phyloP scores from a whole-genome alignment of 1,140 invertebrate species.

The Drosophila watanabei region DNA sequence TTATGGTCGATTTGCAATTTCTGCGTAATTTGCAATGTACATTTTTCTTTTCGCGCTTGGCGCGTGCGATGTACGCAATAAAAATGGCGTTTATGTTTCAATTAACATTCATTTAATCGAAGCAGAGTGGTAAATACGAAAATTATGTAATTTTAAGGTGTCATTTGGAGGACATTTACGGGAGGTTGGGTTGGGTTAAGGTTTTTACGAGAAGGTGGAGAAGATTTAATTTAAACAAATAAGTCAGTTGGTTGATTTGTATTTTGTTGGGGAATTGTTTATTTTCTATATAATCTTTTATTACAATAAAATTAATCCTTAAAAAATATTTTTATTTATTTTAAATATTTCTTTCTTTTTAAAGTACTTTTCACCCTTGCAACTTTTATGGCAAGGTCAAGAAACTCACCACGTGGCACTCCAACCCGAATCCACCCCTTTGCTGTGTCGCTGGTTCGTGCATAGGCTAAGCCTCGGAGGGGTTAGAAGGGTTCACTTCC shows the following conservation, averaged over 20 bases:
- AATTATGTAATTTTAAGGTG: constrained; percentile 54
- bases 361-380: neutral
- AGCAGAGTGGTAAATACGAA: neutral
- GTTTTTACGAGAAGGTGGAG: neutral
- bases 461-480: constrained; percentile 48
- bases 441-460: constrained; percentile 43
- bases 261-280: neutral
- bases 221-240: neutral
- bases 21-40: constrained; percentile 63
- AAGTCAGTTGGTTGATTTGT: neutral
- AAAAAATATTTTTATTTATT: no score
- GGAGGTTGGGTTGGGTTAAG: neutral
- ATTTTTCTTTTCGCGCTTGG: constrained; percentile 53
- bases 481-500: constrained; percentile 75
- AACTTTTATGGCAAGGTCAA: constrained; percentile 47
- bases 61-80: constrained; percentile 76
- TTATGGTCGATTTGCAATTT: constrained; percentile 82
- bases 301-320: no score
- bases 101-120: constrained; percentile 65
- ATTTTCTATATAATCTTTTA: no score
- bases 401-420: constrained; percentile 51
- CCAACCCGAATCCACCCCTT: constrained; percentile 14
- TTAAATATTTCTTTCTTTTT: neutral
- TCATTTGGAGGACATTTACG: constrained; percentile 5
- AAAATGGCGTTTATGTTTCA: constrained; percentile 77